Evolutionary conservation across 2,797 vertebrate species (phyloP).

Genomic region (Psittacula echo): DNA sequence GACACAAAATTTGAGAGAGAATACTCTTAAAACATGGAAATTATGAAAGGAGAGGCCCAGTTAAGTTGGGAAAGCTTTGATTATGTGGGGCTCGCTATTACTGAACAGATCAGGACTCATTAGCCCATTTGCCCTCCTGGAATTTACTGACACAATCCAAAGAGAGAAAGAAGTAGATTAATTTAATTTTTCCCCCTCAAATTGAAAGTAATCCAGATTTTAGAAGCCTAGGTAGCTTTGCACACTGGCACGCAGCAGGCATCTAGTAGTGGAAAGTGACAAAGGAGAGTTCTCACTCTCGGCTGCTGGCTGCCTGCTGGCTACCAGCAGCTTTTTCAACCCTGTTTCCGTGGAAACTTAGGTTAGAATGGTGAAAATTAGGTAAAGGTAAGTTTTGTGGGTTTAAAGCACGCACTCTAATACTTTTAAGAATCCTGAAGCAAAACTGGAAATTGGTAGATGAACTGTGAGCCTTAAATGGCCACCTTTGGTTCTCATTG

Average conservation of each 20-base stretch:
- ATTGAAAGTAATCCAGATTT: constrained; percentile 70
- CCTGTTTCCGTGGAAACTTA: constrained; percentile 78
- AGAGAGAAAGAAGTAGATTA: constrained; percentile 64
- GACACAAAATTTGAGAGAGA: background rate
- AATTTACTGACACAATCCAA: constrained; percentile 67
- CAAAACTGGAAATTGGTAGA: constrained; percentile 65
- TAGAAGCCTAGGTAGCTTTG: constrained; percentile 72
- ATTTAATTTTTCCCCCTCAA: constrained; percentile 64
- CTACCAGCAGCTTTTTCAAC: constrained; percentile 69
- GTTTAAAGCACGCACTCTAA: constrained; percentile 70
- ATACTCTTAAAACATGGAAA: background rate
- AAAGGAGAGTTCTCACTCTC: constrained; percentile 79
- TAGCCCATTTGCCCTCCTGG: constrained; percentile 63
- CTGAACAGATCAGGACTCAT: constrained; percentile 47
- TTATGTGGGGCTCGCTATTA: constrained; percentile 9
- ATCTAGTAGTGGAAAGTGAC: constrained; percentile 82
- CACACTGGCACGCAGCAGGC: constrained; percentile 82
- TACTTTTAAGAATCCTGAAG: constrained; percentile 69
- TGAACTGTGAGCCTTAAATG: constrained; percentile 64
- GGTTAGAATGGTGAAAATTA: constrained; percentile 76
- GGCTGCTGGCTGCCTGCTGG: constrained; percentile 77
- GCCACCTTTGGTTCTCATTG: constrained; percentile 65
- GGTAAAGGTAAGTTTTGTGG: constrained; percentile 77
- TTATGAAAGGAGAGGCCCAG: background rate
- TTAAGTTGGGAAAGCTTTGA: constrained; percentile 30